These are phyloP conservation scores for Etheostoma spectabile DNA, from an alignment of 2,113 vertebrate species.

Conservation along the genomic window DNA sequence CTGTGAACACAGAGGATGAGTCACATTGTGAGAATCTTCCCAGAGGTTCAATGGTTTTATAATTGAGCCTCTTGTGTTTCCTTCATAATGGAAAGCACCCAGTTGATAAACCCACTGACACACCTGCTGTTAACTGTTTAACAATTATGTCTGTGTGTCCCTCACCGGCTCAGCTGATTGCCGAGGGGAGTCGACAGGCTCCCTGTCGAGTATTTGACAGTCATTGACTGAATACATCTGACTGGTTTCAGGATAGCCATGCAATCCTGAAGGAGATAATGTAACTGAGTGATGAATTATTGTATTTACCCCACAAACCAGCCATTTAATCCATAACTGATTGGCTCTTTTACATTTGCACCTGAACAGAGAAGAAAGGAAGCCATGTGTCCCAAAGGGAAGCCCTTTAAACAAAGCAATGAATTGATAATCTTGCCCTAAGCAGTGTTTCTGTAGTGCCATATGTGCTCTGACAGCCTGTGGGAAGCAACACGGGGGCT, in stretches of 20 bases:
- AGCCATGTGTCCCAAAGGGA: constrained; percentile 29
- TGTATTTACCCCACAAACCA: background rate
- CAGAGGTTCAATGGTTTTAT: constrained; percentile 33
- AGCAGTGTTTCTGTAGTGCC: constrained; percentile 57
- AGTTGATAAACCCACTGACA: constrained; percentile 36
- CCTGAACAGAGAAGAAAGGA: constrained; percentile 17
- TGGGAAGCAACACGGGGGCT: constrained; percentile 60
- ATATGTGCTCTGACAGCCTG: constrained; percentile 70
- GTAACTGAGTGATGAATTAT: constrained; percentile 40
- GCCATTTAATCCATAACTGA: background rate
- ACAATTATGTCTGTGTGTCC: constrained; percentile 41
- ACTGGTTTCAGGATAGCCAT: constrained; percentile 6
- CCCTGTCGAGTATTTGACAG: constrained; percentile 18
- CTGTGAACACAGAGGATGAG: constrained; percentile 21
- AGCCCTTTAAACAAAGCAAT: constrained; percentile 49
- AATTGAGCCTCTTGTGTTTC: constrained; percentile 39
- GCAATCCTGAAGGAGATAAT: background rate
- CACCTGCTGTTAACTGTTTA: constrained; percentile 58
- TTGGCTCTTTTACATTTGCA: constrained; percentile 19
- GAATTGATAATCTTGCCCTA: constrained; percentile 64
- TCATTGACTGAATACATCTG: constrained; percentile 31
- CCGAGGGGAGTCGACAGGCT: constrained; percentile 11
- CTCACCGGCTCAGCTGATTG: constrained; percentile 44
- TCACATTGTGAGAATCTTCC: constrained; percentile 42
- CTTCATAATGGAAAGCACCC: constrained; percentile 30